phyloP scores from a whole-genome alignment of 2,113 vertebrate species.

The Tautogolabrus adspersus region DNA sequence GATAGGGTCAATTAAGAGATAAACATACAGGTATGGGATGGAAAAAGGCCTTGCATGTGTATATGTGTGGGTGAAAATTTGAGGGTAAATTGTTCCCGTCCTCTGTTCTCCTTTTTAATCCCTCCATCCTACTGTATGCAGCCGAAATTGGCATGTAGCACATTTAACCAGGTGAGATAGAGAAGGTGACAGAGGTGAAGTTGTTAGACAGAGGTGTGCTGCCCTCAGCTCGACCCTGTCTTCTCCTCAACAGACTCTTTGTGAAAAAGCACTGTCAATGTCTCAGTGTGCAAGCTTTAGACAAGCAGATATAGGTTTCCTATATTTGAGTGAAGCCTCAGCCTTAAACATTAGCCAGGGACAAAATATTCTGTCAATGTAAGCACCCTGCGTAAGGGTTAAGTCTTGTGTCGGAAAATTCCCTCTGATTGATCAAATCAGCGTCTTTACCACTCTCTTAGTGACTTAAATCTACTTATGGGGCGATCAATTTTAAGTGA shows the following conservation, averaged over 20 bases:
- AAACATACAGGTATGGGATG: constrained; percentile 72
- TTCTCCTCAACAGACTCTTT: constrained; percentile 33
- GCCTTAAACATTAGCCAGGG: constrained; percentile 11
- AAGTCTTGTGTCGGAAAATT: constrained; percentile 6
- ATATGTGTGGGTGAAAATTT: constrained; percentile 43
- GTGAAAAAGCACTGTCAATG: constrained; percentile 44
- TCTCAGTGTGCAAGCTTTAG: constrained; percentile 25
- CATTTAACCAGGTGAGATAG: constrained; percentile 72
- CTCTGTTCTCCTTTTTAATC: constrained; percentile 51
- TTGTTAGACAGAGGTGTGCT: constrained; percentile 74
- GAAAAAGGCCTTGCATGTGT: constrained; percentile 32
- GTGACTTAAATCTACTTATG: not conserved
- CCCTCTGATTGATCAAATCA: constrained; percentile 12
- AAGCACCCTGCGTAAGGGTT: constrained; percentile 5
- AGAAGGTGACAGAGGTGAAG: constrained; percentile 78
- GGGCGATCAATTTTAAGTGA: constrained; percentile 4
- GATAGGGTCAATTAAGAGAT: constrained; percentile 85
- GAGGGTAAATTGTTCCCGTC: constrained; percentile 49
- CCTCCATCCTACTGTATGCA: constrained; percentile 44
- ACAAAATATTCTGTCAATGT: constrained; percentile 26
- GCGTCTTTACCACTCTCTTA: constrained; percentile 2
- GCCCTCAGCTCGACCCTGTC: constrained; percentile 71
- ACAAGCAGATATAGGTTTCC: constrained; percentile 14
- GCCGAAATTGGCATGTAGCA: constrained; percentile 60
- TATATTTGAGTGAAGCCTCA: not conserved